Conservation (phyloP, 2,888 invertebrate species). For the Eupithecia tripunctaria region DNA sequence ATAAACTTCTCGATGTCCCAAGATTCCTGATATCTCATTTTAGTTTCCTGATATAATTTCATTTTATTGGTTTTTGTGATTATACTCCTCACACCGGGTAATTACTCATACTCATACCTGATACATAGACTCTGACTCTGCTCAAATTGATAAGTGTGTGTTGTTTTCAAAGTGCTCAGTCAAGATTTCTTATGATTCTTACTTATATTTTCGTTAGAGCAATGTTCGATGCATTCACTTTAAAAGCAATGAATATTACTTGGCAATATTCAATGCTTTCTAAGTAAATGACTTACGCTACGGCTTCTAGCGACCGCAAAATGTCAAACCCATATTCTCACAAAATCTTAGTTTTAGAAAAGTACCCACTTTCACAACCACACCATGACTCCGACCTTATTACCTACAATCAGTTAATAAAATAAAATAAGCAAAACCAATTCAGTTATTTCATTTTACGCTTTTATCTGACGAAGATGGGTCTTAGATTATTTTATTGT, state of each 20-base stretch:
- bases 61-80: too few relatives aligned
- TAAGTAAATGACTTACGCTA: not conserved
- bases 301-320: not conserved
- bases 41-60: too few relatives aligned
- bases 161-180: too few relatives aligned
- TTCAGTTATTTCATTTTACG: constrained; percentile 63
- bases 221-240: not conserved
- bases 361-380: constrained; percentile 68
- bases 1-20: too few relatives aligned
- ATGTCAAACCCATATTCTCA: constrained; percentile 20
- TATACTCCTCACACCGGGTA: too few relatives aligned
- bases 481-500: constrained; percentile 52
- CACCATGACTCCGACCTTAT: constrained; percentile 66
- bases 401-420: constrained; percentile 74
- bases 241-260: too few relatives aligned
- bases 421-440: constrained; percentile 54
- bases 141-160: too few relatives aligned
- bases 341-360: constrained; percentile 45
- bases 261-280: too few relatives aligned
- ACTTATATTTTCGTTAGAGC: not conserved
- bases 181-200: too few relatives aligned
- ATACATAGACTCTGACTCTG: too few relatives aligned
- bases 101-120: too few relatives aligned
- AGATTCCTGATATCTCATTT: too few relatives aligned
- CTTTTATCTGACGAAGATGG: constrained; percentile 54